Conservation (phyloP, 1,140 invertebrate genomes). For the Zophobas atratus region DNA sequence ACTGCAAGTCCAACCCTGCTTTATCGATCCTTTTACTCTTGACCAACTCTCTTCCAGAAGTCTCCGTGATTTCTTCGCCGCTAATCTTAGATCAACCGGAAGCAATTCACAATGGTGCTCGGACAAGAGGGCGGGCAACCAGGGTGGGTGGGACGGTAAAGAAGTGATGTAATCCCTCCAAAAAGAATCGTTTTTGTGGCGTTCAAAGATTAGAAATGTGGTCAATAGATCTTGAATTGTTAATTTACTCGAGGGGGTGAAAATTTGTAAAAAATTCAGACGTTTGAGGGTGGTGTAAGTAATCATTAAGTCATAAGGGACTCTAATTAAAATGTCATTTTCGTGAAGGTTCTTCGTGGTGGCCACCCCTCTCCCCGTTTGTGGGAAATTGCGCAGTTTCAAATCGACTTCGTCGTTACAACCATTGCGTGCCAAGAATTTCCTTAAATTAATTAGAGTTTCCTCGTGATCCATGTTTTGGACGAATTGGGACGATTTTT, state of each 20-base stretch:
- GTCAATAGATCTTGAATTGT: constrained; percentile 72
- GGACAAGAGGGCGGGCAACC: constrained; percentile 70
- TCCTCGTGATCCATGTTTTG: constrained; percentile 49
- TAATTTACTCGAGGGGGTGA: constrained; percentile 63
- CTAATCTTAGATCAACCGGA: constrained; percentile 65
- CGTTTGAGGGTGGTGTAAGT: constrained; percentile 66
- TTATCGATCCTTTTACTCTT: constrained; percentile 58
- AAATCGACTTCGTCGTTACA: constrained; percentile 62
- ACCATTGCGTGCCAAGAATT: constrained; percentile 59
- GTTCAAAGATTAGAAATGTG: constrained; percentile 75
- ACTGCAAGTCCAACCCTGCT: background rate
- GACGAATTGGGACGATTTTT: constrained; percentile 24
- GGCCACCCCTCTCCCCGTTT: constrained; percentile 74
- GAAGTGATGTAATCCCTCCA: constrained; percentile 73
- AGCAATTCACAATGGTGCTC: constrained; percentile 66
- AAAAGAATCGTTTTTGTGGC: constrained; percentile 67
- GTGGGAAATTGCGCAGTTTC: constrained; percentile 65
- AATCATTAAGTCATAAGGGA: constrained; percentile 72
- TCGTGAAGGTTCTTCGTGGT: constrained; percentile 66
- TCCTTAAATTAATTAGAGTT: constrained; percentile 57
- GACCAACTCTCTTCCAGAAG: constrained; percentile 63
- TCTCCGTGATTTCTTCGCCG: constrained; percentile 63
- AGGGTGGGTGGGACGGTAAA: constrained; percentile 72
- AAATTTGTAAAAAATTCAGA: constrained; percentile 61
- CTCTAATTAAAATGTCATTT: constrained; percentile 70